Percentiles rank a stretch among this genome's conserved stretches.
Conservation (phyloP, 2,113 vertebrate species). For the Pygathrix nemaeus region DNA sequence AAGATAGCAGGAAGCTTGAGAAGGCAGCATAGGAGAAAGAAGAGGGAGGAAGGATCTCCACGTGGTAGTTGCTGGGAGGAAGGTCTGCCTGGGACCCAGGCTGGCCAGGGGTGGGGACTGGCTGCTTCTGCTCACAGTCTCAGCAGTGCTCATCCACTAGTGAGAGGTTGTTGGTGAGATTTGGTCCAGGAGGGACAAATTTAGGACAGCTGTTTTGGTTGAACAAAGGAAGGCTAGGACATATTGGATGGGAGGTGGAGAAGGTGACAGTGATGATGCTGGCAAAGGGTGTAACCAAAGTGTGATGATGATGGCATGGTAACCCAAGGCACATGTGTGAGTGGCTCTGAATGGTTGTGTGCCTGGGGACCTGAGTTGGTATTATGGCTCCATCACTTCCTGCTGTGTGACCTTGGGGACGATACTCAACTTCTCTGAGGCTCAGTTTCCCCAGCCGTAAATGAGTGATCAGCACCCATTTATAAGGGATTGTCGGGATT, state of each 20-base stretch:
- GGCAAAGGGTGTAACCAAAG: background rate
- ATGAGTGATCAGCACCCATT: background rate
- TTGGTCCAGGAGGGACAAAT: background rate
- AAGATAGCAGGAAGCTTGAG: background rate
- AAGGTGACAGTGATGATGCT: background rate
- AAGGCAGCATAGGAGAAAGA: background rate
- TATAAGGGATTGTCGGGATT: background rate
- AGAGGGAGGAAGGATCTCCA: background rate
- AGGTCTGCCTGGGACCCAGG: background rate
- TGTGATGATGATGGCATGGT: fast-evolving
- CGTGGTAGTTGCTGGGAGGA: background rate
- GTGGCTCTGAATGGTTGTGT: too few relatives aligned
- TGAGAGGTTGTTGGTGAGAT: background rate
- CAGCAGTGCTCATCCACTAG: fast-evolving
- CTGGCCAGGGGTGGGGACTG: too few relatives aligned
- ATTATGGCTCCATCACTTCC: background rate
- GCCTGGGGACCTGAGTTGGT: background rate
- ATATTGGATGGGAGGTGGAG: background rate
- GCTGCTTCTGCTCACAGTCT: fast-evolving
- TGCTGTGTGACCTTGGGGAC: background rate
- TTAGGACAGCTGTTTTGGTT: background rate
- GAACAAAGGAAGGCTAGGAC: background rate
- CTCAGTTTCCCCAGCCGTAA: background rate
- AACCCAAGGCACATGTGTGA: fast-evolving
- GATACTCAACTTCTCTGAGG: background rate